phyloP scores from a whole-genome alignment of 2,113 vertebrate species.

The Cololabis saira region DNA sequence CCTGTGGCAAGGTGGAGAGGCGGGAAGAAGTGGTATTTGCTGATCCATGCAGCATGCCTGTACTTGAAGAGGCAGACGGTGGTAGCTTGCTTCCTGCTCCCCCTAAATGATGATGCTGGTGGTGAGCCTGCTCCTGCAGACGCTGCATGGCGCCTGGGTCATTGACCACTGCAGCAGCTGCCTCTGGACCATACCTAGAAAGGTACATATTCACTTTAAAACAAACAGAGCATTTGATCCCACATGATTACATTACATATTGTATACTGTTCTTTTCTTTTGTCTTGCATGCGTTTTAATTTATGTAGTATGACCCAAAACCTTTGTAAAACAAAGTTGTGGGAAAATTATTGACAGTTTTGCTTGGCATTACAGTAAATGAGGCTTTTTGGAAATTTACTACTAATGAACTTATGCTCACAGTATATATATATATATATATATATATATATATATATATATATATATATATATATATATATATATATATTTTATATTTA shows the following conservation, averaged over 20 bases:
- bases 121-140: slow-evolving; percentile 91
- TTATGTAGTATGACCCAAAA: background rate
- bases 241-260: background rate
- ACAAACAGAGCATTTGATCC: background rate
- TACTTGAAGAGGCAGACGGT: slow-evolving; percentile 84
- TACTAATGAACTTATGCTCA: slow-evolving; percentile 9
- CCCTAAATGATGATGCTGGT: slow-evolving; percentile 83
- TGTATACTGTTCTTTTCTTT: background rate
- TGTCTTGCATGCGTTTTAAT: background rate
- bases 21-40: slow-evolving; percentile 84
- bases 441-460: no score
- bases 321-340: background rate
- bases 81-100: slow-evolving; percentile 83
- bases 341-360: background rate
- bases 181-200: slow-evolving; percentile 89
- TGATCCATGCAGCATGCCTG: slow-evolving; percentile 82
- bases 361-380: slow-evolving; percentile 4
- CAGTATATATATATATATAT: background rate
- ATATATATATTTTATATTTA: no score
- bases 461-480: no score
- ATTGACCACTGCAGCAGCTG: slow-evolving; percentile 84
- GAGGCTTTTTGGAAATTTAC: background rate
- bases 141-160: slow-evolving; percentile 90
- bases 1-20: slow-evolving; percentile 92
- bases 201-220: slow-evolving; percentile 8